A percentile compares a stretch with the other conserved stretches of the same genome.
These are phyloP conservation scores for Ceratosolen solmsi DNA, from an alignment of 1,140 invertebrate genomes.

Conservation along the genomic window DNA sequence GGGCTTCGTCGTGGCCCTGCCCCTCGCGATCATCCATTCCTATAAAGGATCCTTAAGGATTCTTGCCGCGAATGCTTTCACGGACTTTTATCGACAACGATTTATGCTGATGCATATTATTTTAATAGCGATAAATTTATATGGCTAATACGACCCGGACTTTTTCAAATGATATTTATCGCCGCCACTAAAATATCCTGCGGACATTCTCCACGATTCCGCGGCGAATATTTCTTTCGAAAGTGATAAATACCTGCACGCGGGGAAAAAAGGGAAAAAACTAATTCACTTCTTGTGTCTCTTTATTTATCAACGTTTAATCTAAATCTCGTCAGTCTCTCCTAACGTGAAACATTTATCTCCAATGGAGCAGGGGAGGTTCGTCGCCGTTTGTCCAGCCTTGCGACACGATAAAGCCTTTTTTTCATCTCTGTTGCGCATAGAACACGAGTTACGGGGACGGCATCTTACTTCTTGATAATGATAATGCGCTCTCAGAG, in stretches of 20 bases:
- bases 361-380: background rate
- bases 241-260: background rate
- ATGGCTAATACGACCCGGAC: background rate
- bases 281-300: slow-evolving; percentile 2
- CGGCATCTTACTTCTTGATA: background rate
- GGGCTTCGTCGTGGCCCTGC: background rate
- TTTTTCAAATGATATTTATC: slow-evolving; percentile 5
- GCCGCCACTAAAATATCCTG: background rate
- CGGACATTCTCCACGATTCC: background rate
- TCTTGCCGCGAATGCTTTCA: background rate
- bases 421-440: background rate
- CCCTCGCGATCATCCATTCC: background rate
- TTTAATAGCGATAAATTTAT: slow-evolving; percentile 14
- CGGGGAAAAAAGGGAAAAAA: background rate
- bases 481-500: background rate
- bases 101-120: slow-evolving; percentile 17
- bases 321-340: slow-evolving; percentile 25
- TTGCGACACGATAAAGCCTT: slow-evolving; percentile 3
- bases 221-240: background rate
- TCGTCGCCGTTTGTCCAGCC: background rate
- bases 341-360: slow-evolving; percentile 7
- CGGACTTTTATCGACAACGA: background rate
- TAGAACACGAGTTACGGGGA: background rate
- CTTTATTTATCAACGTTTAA: slow-evolving; percentile 21
- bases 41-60: background rate